phyloP scores from a whole-genome alignment of 2,113 vertebrate species.

The Vulpes lagopus region DNA sequence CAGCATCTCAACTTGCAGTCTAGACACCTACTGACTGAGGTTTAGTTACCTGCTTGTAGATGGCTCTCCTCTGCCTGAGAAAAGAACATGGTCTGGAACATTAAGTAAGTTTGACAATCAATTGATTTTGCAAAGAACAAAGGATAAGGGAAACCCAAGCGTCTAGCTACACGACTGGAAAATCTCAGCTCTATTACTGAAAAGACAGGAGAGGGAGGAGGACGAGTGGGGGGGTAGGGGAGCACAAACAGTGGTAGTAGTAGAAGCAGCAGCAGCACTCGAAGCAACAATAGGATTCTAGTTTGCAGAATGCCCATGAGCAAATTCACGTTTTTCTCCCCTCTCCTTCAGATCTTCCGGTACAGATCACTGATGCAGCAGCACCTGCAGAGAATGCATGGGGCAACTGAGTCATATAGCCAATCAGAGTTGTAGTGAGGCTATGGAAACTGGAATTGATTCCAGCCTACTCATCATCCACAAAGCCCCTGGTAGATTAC shows the following conservation, averaged over 20 bases:
- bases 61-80: not conserved
- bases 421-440: not conserved
- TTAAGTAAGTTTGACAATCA: not conserved
- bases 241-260: too few relatives aligned
- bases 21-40: not conserved
- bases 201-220: not conserved
- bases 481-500: not conserved
- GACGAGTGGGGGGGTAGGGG: too few relatives aligned
- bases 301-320: not conserved
- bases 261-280: not conserved
- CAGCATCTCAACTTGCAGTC: accelerated
- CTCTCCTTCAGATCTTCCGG: not conserved
- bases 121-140: not conserved
- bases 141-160: not conserved
- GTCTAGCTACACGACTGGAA: not conserved
- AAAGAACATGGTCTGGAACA: not conserved
- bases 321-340: not conserved
- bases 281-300: not conserved
- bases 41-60: not conserved
- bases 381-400: not conserved
- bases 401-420: not conserved
- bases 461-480: accelerated
- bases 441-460: not conserved
- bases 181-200: not conserved
- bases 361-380: not conserved